These are phyloP conservation scores for Lysandra bellargus DNA, from an alignment of 2,888 invertebrate genomes.

Conservation along the genomic window DNA sequence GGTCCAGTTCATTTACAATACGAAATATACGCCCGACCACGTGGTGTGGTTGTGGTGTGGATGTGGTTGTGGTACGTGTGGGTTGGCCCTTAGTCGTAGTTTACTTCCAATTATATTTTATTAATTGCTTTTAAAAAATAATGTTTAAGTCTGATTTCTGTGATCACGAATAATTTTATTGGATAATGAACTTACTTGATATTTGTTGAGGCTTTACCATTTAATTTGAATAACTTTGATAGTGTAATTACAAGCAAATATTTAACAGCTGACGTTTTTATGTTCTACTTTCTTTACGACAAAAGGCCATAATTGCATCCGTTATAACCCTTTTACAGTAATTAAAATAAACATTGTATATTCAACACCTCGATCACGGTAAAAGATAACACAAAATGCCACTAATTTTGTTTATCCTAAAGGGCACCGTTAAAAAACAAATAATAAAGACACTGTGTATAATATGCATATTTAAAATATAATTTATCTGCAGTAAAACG, in stretches of 20 bases:
- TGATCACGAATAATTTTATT: background rate
- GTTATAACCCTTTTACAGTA: background rate
- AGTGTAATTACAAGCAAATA: background rate
- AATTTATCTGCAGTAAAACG: slow-evolving; percentile 5
- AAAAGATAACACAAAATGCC: slow-evolving; percentile 7
- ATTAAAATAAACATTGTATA: slow-evolving; percentile 12
- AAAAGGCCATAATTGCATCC: slow-evolving; percentile 1
- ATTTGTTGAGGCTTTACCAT: background rate
- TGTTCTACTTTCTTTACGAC: slow-evolving; percentile 16
- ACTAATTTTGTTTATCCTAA: background rate
- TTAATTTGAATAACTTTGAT: slow-evolving; percentile 2
- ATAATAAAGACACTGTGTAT: slow-evolving; percentile 32
- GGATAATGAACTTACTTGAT: background rate
- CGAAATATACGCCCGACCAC: too few relatives aligned
- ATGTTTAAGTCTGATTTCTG: background rate
- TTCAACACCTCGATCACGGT: slow-evolving; percentile 15
- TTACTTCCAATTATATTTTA: too few relatives aligned
- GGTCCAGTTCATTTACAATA: too few relatives aligned
- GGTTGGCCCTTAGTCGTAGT: too few relatives aligned
- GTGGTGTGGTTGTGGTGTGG: too few relatives aligned
- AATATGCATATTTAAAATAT: slow-evolving; percentile 10
- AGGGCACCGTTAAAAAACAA: slow-evolving; percentile 16
- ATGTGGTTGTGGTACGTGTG: too few relatives aligned
- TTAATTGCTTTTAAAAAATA: too few relatives aligned
- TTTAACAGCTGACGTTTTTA: slow-evolving; percentile 20